Evolutionary conservation across 2,888 invertebrate species (phyloP), one percentile per base, ranked within the genome.

Genomic region (Hydroisotoma schaefferi): DNA sequence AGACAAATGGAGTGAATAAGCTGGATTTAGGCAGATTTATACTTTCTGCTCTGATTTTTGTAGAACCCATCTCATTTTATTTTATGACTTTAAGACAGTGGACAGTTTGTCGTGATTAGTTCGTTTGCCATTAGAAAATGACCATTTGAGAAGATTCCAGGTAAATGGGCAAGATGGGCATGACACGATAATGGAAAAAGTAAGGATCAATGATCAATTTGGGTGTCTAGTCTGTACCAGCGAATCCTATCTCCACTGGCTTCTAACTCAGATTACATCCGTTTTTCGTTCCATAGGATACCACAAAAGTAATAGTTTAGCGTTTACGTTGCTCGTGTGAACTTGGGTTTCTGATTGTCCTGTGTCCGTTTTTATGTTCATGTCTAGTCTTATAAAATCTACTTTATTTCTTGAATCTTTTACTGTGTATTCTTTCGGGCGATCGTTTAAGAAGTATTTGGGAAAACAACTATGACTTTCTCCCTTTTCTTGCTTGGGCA

Each of bases 171-270:
- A 23, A 23, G 25, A 46, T 23, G 23, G 46, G 25, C 25, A 23
- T 46, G 46, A 23, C 46, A 46, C 25, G 46, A 25, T 25, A 46
- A 23, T 46, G 46, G 46, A 25, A 18, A 43, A 46, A 46, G 23
- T 8, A 46, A 46, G 46, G 5, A 40, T 15, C 20, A 40, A 40
- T 40, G 5, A 40, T 15, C 20, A 40, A 40, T 40, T 40, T 40
- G 40, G n/a, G n/a, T 40, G 20, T 20, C 15, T 15, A 10, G 15
- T 48, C 28, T 55, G 59, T 59, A 59, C 59, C 59, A 59, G 59
- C 55, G 55, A 59, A 55, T 43, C 40, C 55, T 59, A 59, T 59
- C 59, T 44, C 59, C 59, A 44, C n/a, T n/a, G n/a, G n/a, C n/a
- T n/a, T n/a, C n/a, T n/a, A n/a, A n/a, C n/a, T n/a, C n/a, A n/a